Percentiles rank a stretch among this genome's conserved stretches.
These are phyloP conservation scores for Drosophila differens DNA, from an alignment of 2,888 invertebrate genomes.

Conservation along the genomic window DNA sequence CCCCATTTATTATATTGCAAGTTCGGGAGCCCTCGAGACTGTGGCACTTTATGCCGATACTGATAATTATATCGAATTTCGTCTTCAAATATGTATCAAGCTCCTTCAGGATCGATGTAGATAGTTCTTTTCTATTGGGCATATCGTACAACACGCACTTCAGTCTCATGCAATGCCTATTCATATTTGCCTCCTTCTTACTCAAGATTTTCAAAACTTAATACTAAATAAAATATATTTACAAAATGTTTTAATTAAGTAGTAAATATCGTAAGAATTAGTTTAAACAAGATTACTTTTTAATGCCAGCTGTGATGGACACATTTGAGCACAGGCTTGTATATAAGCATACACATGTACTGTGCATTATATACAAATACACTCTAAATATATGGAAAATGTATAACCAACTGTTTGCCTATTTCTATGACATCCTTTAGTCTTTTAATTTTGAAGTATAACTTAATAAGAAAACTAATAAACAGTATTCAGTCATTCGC, in stretches of 20 bases:
- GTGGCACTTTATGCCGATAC: constrained; percentile 35
- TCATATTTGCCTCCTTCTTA: constrained; percentile 25
- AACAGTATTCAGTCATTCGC: background rate
- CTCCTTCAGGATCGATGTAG: constrained; percentile 15
- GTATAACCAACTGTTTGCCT: background rate
- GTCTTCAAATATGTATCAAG: constrained; percentile 22
- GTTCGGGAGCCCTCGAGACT: background rate
- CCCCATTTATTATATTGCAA: constrained; percentile 18
- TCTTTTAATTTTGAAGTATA: background rate
- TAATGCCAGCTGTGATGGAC: background rate
- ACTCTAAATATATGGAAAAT: background rate
- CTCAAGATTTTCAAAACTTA: constrained; percentile 20
- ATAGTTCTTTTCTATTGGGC: constrained; percentile 22
- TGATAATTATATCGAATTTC: constrained; percentile 32
- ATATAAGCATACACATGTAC: background rate
- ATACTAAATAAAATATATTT: background rate
- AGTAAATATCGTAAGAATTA: background rate
- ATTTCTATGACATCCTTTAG: background rate
- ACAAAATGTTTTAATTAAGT: background rate
- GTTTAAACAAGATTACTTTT: background rate
- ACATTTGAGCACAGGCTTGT: background rate
- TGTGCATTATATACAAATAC: background rate
- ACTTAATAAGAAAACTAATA: background rate
- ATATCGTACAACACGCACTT: constrained; percentile 38
- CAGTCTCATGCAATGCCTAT: constrained; percentile 38